These are phyloP conservation scores for Platalea minor DNA, from an alignment of 2,797 vertebrate genomes.

Conservation along the genomic window DNA sequence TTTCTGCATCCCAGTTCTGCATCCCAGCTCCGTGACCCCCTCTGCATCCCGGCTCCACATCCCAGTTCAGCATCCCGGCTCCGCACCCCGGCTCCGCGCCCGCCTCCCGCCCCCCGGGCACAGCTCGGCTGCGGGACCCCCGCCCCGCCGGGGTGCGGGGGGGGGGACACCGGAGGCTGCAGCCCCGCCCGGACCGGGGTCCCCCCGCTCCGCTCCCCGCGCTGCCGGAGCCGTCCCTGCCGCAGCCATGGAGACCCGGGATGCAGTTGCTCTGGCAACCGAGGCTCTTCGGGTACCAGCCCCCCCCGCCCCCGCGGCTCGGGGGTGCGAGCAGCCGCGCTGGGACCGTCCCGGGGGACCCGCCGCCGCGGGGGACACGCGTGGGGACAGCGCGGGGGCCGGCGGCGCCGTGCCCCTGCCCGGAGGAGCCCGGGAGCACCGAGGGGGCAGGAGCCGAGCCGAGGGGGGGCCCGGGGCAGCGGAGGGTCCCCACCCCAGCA, in stretches of 20 bases:
- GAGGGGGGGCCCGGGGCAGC: background rate
- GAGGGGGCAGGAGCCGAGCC: background rate
- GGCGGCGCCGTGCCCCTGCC: background rate
- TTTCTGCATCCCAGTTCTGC: background rate
- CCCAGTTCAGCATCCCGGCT: background rate
- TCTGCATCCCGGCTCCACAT: background rate
- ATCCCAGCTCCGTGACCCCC: background rate
- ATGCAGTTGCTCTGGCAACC: constrained; percentile 32
- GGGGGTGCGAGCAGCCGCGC: background rate
- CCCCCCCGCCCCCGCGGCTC: no score
- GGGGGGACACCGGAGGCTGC: background rate
- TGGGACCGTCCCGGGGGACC: background rate
- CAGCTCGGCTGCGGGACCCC: background rate
- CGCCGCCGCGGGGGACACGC: background rate
- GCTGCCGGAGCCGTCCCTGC: background rate
- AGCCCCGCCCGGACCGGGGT: background rate
- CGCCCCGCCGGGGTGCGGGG: no score
- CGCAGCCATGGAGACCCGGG: constrained; percentile 6
- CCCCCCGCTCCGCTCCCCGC: background rate
- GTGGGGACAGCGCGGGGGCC: background rate
- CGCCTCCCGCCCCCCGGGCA: fast-evolving
- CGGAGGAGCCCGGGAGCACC: background rate
- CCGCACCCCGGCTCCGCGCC: background rate
- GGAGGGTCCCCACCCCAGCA: background rate
- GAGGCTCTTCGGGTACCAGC: background rate